Evolutionary conservation across 2,113 vertebrate genomes (phyloP), one percentile per base, ranked within the genome.

Genomic region (Ia io): DNA sequence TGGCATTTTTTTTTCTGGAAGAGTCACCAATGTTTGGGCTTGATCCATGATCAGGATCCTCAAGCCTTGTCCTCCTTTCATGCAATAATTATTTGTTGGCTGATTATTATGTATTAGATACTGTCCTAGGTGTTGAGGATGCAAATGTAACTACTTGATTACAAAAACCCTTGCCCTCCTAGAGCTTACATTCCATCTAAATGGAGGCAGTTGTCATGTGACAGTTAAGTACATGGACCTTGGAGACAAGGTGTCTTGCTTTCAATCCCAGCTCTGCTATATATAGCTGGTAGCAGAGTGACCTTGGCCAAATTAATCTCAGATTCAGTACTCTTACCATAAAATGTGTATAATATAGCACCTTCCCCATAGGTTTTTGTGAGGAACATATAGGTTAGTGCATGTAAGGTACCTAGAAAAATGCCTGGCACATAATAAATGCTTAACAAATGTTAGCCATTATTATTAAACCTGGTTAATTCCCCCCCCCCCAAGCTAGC

Each of bases 1-100:
- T 53, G 42, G 44, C 47, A 91, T n/a, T 6, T 12, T 91, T 91
- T 88, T 35, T 91, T 87, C 32, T 92, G 25, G 90, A 90, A 70
- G 17, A 89, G 11, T 84, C 49, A 93, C 10, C 5, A 42, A 37
- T 49, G 4, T 47, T 85, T 91, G 61, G 79, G 42, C 18, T 61
- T 82, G 53, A 91, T 80, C 80, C 17, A 87, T 61, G 35, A 79
- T 74, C 32, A 73, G 30, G 61, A 85, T 47, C 9, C 18, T 86
- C 14, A 91, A 77, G 28, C 6, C 25, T 79, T 84, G 35, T n/a
- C 65, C 44, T 44, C 30, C 32, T 84, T 77, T 65, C 44, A 94
- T 77, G 37, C 6, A 84, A 16, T 91, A 51, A 80, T 76, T 88
- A 82, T 59, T 84, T 94, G 22, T 44, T 63, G 42, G 6, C 28